Conservation (phyloP, 2,888 invertebrate species). For the Trissolcus japonicus region DNA sequence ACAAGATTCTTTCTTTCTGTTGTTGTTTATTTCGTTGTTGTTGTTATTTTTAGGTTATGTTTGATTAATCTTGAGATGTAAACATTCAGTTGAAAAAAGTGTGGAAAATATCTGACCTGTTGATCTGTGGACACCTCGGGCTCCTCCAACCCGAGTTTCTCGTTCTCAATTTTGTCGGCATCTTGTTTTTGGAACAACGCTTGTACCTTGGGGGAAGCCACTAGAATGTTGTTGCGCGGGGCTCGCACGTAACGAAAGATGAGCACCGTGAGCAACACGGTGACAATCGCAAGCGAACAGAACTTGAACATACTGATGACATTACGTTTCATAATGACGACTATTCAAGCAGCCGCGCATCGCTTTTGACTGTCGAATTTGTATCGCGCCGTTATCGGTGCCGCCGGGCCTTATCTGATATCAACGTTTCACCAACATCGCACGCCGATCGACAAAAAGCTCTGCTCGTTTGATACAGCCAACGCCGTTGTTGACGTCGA, state of each 20-base stretch:
- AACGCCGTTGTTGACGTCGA: slow-evolving; percentile 18
- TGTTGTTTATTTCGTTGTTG: background rate
- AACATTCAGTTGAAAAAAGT: too few species aligned
- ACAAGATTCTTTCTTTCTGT: background rate
- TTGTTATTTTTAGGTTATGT: too few species aligned
- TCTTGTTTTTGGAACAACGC: slow-evolving; percentile 38
- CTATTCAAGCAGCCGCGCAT: slow-evolving; percentile 33
- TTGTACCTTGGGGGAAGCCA: slow-evolving; percentile 47
- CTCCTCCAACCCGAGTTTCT: too few species aligned
- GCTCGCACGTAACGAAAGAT: slow-evolving; percentile 70
- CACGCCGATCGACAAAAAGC: slow-evolving; percentile 8
- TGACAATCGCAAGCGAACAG: slow-evolving; percentile 67
- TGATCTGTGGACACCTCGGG: too few species aligned
- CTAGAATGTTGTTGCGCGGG: slow-evolving; percentile 14
- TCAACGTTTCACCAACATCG: slow-evolving; percentile 27
- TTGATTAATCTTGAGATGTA: too few species aligned
- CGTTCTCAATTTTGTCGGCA: slow-evolving; percentile 13
- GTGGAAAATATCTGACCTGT: too few species aligned
- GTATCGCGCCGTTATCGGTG: slow-evolving; percentile 6
- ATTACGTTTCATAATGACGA: slow-evolving; percentile 71
- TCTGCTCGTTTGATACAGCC: background rate
- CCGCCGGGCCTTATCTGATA: slow-evolving; percentile 7
- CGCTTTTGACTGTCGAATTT: slow-evolving; percentile 14
- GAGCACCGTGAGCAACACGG: slow-evolving; percentile 70
- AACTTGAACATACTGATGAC: slow-evolving; percentile 73